phyloP scores from a whole-genome alignment of 1,140 invertebrate genomes.

The Hestina assimilis region DNA sequence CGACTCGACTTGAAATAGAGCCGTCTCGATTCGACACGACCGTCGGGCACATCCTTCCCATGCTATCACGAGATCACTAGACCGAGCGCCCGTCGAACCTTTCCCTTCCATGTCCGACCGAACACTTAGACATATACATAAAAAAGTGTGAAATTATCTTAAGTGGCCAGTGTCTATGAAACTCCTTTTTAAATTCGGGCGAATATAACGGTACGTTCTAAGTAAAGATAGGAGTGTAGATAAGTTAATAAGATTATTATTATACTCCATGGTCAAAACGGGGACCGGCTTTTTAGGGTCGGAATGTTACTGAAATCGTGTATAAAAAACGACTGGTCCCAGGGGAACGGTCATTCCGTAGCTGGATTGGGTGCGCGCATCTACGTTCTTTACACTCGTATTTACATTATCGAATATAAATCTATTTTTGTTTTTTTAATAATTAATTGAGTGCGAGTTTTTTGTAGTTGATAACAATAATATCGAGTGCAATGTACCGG shows the following conservation, averaged over 20 bases:
- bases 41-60: slow-evolving; percentile 52
- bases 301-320: slow-evolving; percentile 71
- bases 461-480: slow-evolving; percentile 3
- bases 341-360: slow-evolving; percentile 66
- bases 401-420: slow-evolving; percentile 6
- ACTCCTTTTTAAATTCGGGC: slow-evolving; percentile 62
- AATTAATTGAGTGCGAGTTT: slow-evolving; percentile 12
- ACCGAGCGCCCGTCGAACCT: slow-evolving; percentile 24
- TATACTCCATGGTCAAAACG: slow-evolving; percentile 64
- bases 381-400: slow-evolving; percentile 35
- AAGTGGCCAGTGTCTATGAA: slow-evolving; percentile 63
- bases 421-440: slow-evolving; percentile 7
- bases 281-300: slow-evolving; percentile 65
- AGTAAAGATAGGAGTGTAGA: slow-evolving; percentile 75
- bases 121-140: slow-evolving; percentile 50
- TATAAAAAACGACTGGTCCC: slow-evolving; percentile 72
- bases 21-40: slow-evolving; percentile 58
- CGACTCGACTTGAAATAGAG: slow-evolving; percentile 46
- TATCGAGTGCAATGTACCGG: slow-evolving; percentile 29
- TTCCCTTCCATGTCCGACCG: slow-evolving; percentile 42
- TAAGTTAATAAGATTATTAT: slow-evolving; percentile 78
- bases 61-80: slow-evolving; percentile 37
- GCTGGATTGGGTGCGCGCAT: slow-evolving; percentile 60
- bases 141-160: slow-evolving; percentile 74
- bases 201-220: slow-evolving; percentile 73